Conservation (phyloP, 2,888 invertebrate genomes). For the Gari tellinella region DNA sequence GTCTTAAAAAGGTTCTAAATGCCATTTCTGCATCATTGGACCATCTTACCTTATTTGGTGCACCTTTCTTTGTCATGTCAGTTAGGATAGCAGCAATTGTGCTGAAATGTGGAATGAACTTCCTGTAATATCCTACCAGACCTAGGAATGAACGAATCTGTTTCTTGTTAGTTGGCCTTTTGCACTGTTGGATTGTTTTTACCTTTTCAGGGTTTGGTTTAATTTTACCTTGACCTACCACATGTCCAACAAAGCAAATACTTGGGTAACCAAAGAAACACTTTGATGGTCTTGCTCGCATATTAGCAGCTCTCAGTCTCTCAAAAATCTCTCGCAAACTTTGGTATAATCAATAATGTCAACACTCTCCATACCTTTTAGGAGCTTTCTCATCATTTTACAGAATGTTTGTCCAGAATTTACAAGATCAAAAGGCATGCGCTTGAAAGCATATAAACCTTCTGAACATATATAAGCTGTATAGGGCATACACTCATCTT, state of each 20-base stretch:
- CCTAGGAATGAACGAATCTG: slow-evolving; percentile 35
- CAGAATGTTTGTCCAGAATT: slow-evolving; percentile 35
- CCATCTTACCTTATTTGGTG: slow-evolving; percentile 20
- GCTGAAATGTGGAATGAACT: no score
- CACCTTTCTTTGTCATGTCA: slow-evolving; percentile 41
- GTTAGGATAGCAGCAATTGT: slow-evolving; percentile 44
- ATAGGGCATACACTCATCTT: slow-evolving; percentile 16
- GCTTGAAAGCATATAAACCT: slow-evolving; percentile 42
- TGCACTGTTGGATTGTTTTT: slow-evolving; percentile 7
- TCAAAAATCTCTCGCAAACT: slow-evolving; percentile 32
- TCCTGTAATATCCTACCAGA: no score
- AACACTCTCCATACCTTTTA: slow-evolving; percentile 27
- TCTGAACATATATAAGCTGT: slow-evolving; percentile 51
- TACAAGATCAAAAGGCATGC: slow-evolving; percentile 48
- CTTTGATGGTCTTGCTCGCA: slow-evolving; percentile 51
- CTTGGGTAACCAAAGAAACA: slow-evolving; percentile 15
- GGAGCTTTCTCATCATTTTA: slow-evolving; percentile 45
- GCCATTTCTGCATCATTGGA: slow-evolving; percentile 12
- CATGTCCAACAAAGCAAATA: slow-evolving; percentile 28
- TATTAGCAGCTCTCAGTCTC: slow-evolving; percentile 23
- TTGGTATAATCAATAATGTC: slow-evolving; percentile 56
- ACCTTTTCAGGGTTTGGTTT: slow-evolving; percentile 18
- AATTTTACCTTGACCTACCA: slow-evolving; percentile 22
- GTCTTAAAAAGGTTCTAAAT: slow-evolving; percentile 11
- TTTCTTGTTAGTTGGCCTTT: slow-evolving; percentile 20